Evolutionary conservation across 2,888 invertebrate genomes (phyloP).

Genomic region (Dicranocentrus wangi): DNA sequence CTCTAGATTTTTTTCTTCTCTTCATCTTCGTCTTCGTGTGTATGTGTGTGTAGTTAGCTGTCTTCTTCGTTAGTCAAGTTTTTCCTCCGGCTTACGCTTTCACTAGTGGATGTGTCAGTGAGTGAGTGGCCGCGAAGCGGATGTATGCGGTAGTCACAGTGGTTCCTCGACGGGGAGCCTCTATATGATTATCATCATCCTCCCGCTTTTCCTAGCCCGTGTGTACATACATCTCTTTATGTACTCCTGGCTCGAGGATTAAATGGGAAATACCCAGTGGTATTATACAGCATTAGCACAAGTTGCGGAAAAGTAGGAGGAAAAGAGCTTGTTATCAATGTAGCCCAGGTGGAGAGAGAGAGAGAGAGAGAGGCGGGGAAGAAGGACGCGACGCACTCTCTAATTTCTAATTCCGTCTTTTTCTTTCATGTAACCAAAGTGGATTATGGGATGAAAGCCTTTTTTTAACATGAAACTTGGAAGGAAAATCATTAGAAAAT

Average conservation of each 20-base stretch:
- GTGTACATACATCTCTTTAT: background rate
- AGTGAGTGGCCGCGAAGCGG: background rate
- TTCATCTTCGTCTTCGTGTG: background rate
- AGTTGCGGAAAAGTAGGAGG: background rate
- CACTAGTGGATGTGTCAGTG: conserved; percentile 11
- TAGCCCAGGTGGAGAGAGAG: background rate
- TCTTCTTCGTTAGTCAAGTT: background rate
- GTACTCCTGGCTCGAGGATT: conserved; percentile 1
- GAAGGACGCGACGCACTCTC: too few relatives aligned
- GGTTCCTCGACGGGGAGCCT: background rate
- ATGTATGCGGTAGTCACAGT: conserved; percentile 18
- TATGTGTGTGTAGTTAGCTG: conserved; percentile 5
- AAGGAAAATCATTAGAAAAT: conserved; percentile 2
- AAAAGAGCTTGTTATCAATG: background rate
- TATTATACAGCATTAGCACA: conserved; percentile 10
- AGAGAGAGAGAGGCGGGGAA: background rate
- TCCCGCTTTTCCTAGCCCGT: too few relatives aligned
- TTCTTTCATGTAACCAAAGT: background rate
- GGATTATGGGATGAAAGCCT: background rate
- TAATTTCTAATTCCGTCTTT: too few relatives aligned
- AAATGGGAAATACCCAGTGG: conserved; percentile 23
- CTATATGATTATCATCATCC: background rate
- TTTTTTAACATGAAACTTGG: background rate
- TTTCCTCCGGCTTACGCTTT: background rate
- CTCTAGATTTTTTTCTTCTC: background rate